A percentile compares a stretch with the other conserved stretches of the same genome.
These are phyloP conservation scores for Drosophila siamana DNA, from an alignment of 2,888 invertebrate genomes.

Conservation along the genomic window DNA sequence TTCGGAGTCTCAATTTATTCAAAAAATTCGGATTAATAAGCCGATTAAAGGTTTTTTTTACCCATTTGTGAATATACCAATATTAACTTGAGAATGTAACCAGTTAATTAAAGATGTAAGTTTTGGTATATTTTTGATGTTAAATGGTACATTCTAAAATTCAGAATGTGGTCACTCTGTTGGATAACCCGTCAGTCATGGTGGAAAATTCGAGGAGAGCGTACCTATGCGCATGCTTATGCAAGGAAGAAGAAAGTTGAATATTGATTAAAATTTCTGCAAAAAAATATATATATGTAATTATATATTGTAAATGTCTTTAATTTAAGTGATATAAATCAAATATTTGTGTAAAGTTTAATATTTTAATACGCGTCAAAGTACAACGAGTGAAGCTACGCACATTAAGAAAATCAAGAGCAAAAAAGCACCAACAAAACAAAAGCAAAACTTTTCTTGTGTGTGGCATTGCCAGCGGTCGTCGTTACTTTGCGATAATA, in stretches of 20 bases:
- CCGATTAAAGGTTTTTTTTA: no score
- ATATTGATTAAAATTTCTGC: slow-evolving; percentile 80
- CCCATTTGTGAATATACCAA: no score
- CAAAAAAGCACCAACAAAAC: slow-evolving; percentile 48
- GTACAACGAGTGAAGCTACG: slow-evolving; percentile 81
- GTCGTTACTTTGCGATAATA: slow-evolving; percentile 65
- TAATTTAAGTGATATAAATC: slow-evolving; percentile 80
- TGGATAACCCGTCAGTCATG: slow-evolving; percentile 69
- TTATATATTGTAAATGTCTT: slow-evolving; percentile 77
- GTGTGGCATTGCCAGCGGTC: slow-evolving; percentile 46
- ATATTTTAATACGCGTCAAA: slow-evolving; percentile 75
- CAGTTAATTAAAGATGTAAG: neutral
- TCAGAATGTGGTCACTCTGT: slow-evolving; percentile 34
- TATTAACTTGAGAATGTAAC: neutral
- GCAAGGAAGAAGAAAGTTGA: slow-evolving; percentile 68
- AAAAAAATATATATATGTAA: slow-evolving; percentile 78
- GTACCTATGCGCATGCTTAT: slow-evolving; percentile 79
- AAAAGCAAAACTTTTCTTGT: slow-evolving; percentile 55
- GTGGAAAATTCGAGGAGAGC: slow-evolving; percentile 80
- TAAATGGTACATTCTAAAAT: neutral
- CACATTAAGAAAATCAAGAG: slow-evolving; percentile 56
- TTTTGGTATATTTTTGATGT: neutral
- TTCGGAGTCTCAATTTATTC: no score
- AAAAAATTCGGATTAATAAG: no score
- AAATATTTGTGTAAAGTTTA: slow-evolving; percentile 79